Base-by-base conservation (phyloP, 2,888 invertebrate genomes). In the Euspilapteryx auroguttella region DNA sequence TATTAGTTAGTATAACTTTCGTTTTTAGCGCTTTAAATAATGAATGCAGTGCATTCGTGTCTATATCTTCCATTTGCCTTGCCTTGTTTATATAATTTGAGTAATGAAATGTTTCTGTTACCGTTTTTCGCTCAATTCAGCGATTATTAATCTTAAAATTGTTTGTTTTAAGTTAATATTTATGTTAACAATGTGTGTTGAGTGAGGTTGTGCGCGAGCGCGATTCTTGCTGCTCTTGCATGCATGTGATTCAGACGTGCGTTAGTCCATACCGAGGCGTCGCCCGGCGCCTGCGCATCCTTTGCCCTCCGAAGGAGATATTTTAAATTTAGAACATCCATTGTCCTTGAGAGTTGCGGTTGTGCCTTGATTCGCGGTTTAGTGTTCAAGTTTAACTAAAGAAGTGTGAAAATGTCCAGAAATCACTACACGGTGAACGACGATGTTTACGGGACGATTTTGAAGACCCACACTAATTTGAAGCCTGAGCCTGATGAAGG, bases 261-360 rank as follows among this genome's bases (percentile, higher is more conserved):
- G 62, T 66, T 61, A 68, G 68, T 51, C 64, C 59, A 71, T 71
- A 71, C n/a, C n/a, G n/a, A n/a, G n/a, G n/a, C n/a, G n/a, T n/a
- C n/a, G n/a, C n/a, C n/a, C n/a, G n/a, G n/a, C n/a, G n/a, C n/a
- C n/a, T n/a, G n/a, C n/a, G n/a, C n/a, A n/a, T n/a, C n/a, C n/a
- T n/a, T n/a, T n/a, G n/a, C n/a, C n/a, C n/a, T n/a, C n/a, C n/a
- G 48, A 57, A 55, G 50, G 49, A 58, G 47, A 52, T 50, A 65
- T 66, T 27, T 69, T 71, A 71, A 66, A 71, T 62, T 68, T 68
- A 68, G 64, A 65, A 62, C 55, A 52, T 55, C 52, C 59, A n/a
- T n/a, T n/a, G n/a, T n/a, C n/a, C n/a, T n/a, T n/a, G n/a, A n/a
- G n/a, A n/a, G n/a, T n/a, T n/a, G n/a, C n/a, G n/a, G n/a, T n/a